Base-by-base conservation (phyloP, 2,888 invertebrate genomes). In the Drosophila atroscutellata region DNA sequence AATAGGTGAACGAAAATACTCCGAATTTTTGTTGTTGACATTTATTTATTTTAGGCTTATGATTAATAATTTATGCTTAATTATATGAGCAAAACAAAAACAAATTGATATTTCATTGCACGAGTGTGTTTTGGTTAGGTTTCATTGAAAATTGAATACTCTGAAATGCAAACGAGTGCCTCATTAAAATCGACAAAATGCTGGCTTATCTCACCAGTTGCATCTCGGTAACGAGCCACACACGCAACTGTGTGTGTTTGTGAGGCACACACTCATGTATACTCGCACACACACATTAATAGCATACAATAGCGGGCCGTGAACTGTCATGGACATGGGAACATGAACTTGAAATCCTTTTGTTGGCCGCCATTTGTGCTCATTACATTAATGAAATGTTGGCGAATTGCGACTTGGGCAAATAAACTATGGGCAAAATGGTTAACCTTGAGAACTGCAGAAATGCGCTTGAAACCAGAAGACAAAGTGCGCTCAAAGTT, bases 321-420 rank as follows among this genome's bases (percentile, higher is more conserved):
- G 68, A 54, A 45, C 58, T 81, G 77, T 75, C 80, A 67, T 59
- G 74, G 64, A 75, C 69, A 57, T 78, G 89, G 24, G 69, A 74
- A 78, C 65, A 69, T 83, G 80, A 81, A 81, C 77, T 80, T 75
- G 82, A 84, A 85, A 90, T 90, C 80, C 85, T 88, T 80, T 90
- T 85, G 90, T 84, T 70, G 62, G 57, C 39, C 15, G 39, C 52
- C 80, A 60, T 66, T 75, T 69, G 64, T 69, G 64, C 83, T 85
- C 85, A 86, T 85, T 85, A 85, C 55, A 65, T 63, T 77, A 82
- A 88, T 90, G 69, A 80, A 72, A 56, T 68, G 75, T 64, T 80
- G 26, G 49, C 65, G 65, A 88, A 80, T 75, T 75, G 88, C 90
- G 79, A 66, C 67, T 78, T 26, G 52, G 34, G 39, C 26, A 26